Percentiles rank a stretch among this genome's conserved stretches.
phyloP scores from a whole-genome alignment of 2,113 vertebrate genomes.

The Physeter macrocephalus region DNA sequence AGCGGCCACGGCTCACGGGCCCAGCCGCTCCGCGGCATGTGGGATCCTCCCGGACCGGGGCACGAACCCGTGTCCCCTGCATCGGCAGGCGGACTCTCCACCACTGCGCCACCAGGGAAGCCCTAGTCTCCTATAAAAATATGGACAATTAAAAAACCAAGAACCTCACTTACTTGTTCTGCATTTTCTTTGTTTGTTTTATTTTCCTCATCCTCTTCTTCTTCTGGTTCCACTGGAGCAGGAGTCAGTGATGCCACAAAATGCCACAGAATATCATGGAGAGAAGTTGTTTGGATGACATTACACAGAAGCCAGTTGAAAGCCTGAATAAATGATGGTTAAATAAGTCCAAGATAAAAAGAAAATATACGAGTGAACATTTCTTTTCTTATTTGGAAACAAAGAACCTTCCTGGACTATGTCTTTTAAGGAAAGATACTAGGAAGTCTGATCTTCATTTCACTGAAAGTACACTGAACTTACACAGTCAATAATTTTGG shows the following conservation, averaged over 20 bases:
- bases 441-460: neutral
- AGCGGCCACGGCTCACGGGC: too few relatives aligned
- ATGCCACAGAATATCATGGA: constrained; percentile 99
- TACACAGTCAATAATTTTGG: neutral
- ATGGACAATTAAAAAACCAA: neutral
- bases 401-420: neutral
- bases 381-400: neutral
- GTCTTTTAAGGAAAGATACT: neutral
- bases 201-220: constrained; percentile 97
- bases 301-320: constrained; percentile 99
- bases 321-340: constrained; percentile 81
- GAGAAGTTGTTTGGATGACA: constrained; percentile 97
- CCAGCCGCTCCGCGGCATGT: too few relatives aligned
- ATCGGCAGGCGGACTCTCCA: too few relatives aligned
- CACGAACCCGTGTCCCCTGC: too few relatives aligned
- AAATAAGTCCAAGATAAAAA: constrained; percentile 5
- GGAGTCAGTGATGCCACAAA: constrained; percentile 98
- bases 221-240: constrained; percentile 93
- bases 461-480: neutral
- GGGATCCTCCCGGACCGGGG: too few relatives aligned
- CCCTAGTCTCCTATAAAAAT: constrained; percentile 11
- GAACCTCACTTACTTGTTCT: constrained; percentile 86
- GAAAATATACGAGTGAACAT: neutral
- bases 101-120: too few relatives aligned
- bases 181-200: constrained; percentile 94